These are phyloP conservation scores for Oxycera nigricornis DNA, from an alignment of 2,888 invertebrate species.

Conservation along the genomic window DNA sequence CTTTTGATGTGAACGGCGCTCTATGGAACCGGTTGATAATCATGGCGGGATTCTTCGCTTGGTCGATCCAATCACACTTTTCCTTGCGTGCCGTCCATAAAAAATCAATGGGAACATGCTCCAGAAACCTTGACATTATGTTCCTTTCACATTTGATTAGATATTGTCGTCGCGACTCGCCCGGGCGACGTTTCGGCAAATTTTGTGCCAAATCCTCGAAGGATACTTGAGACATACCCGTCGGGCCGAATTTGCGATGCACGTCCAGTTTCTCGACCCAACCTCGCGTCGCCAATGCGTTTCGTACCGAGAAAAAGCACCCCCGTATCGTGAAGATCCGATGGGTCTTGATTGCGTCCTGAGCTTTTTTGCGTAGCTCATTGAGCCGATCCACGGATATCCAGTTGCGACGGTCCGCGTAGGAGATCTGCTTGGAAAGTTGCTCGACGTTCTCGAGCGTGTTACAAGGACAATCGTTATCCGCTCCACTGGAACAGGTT, in stretches of 20 bases:
- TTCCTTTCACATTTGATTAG: slow-evolving; percentile 72
- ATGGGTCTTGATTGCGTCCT: slow-evolving; percentile 70
- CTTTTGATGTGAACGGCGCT: slow-evolving; percentile 92
- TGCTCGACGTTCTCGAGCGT: slow-evolving; percentile 45
- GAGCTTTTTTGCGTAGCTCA: slow-evolving; percentile 70
- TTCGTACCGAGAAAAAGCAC: slow-evolving; percentile 74
- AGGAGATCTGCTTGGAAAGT: slow-evolving; percentile 43
- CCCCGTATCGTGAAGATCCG: slow-evolving; percentile 76
- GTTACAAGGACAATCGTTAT: slow-evolving; percentile 46
- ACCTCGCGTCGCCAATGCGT: slow-evolving; percentile 73
- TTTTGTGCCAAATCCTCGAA: slow-evolving; percentile 59
- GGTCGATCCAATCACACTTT: slow-evolving; percentile 64
- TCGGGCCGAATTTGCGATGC: slow-evolving; percentile 55
- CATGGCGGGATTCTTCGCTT: slow-evolving; percentile 67
- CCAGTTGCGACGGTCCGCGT: slow-evolving; percentile 61
- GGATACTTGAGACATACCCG: slow-evolving; percentile 55
- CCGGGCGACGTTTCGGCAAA: slow-evolving; percentile 58
- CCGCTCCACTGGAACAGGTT: slow-evolving; percentile 43
- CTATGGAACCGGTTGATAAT: slow-evolving; percentile 82
- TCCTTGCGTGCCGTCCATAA: slow-evolving; percentile 90
- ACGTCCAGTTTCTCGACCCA: slow-evolving; percentile 67
- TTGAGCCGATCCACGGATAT: slow-evolving; percentile 72
- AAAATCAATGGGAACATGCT: slow-evolving; percentile 82
- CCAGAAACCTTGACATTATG: slow-evolving; percentile 78
- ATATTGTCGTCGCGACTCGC: slow-evolving; percentile 64